Base-by-base conservation (phyloP, 2,888 invertebrate species). In the Leptopilina myrica region DNA sequence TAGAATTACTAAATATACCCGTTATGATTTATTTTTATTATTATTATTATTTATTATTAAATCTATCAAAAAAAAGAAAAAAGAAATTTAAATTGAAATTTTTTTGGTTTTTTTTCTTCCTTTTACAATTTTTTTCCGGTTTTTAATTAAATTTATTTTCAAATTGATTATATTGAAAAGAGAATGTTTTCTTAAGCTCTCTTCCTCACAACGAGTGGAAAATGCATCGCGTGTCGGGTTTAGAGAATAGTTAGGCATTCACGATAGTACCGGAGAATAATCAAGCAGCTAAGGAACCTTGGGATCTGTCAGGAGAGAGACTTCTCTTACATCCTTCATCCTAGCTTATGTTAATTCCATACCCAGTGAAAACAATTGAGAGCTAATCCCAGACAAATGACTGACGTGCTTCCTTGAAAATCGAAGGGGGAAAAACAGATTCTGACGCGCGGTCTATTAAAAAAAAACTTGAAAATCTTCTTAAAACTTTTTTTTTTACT, bases 321-420 rank as follows among this genome's bases (percentile, higher is more conserved):
- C 84, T 86, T 87, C 87, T 88, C 84, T 85, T 86, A 89, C 90
- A 90, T 90, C 90, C 89, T 90, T 91, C 90, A 91, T 91, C 90
- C 91, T 83, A 90, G 91, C 91, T 91, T 91, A 91, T 91, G 91
- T 91, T 91, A 91, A 91, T 91, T 89, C 89, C 87, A 80, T 81
- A 83, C 88, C 86, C 85, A 84, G 83, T 87, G 88, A 91, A 90
- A 91, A 91, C 91, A 90, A 90, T 90, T 87, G 90, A 89, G 87
- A 90, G 89, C 90, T 91, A 91, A 91, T 91, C 91, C 90, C 88
- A 90, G 90, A 91, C 90, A 91, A 91, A 91, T 91, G 90, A 91
- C 89, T 90, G 90, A 88, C 89, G 90, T 87, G 85, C 33, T 33
- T 64, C 67, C 59, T 8, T 56, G 56, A 56, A 53, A 56, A 33